Conservation (phyloP, 2,113 vertebrate genomes). For the Protomyctophum bolini region DNA sequence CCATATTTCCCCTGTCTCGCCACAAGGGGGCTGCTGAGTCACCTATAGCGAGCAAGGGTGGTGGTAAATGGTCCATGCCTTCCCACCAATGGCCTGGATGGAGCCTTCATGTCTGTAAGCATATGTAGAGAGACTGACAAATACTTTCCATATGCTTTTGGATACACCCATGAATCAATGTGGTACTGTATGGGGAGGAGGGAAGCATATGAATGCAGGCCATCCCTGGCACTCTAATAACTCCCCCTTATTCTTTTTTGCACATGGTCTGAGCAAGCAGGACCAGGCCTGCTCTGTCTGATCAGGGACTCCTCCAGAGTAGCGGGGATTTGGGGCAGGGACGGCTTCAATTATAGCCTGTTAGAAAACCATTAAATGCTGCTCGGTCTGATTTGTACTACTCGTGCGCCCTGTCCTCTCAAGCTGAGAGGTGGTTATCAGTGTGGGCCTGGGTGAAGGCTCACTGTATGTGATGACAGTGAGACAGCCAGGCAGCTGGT, state of each 20-base stretch:
- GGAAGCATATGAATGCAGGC: conserved; percentile 43
- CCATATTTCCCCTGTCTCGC: conserved; percentile 53
- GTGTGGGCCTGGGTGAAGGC: conserved; percentile 5
- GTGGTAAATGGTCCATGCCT: conserved; percentile 5
- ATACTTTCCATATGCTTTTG: conserved; percentile 61
- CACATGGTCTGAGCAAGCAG: conserved; percentile 10
- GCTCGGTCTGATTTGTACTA: not conserved
- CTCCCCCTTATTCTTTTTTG: conserved; percentile 13
- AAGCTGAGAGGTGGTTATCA: conserved; percentile 9
- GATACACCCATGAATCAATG: conserved; percentile 45
- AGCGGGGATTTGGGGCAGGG: not conserved
- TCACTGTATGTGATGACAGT: conserved; percentile 60
- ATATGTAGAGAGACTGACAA: conserved; percentile 49
- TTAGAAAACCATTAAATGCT: conserved; percentile 3
- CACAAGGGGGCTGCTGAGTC: conserved; percentile 80
- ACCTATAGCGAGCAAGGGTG: conserved; percentile 32
- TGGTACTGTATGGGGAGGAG: conserved; percentile 36
- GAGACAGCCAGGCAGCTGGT: conserved; percentile 68
- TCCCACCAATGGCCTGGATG: conserved; percentile 18
- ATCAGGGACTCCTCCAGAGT: not conserved
- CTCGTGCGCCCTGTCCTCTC: conserved; percentile 7
- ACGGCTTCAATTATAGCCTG: conserved; percentile 8
- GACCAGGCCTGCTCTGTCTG: not conserved
- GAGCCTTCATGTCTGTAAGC: conserved; percentile 55
- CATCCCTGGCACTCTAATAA: conserved; percentile 44